Evolutionary conservation across 2,888 invertebrate genomes (phyloP), one percentile per base, ranked within the genome.

Genomic region (Epiblema foenella): DNA sequence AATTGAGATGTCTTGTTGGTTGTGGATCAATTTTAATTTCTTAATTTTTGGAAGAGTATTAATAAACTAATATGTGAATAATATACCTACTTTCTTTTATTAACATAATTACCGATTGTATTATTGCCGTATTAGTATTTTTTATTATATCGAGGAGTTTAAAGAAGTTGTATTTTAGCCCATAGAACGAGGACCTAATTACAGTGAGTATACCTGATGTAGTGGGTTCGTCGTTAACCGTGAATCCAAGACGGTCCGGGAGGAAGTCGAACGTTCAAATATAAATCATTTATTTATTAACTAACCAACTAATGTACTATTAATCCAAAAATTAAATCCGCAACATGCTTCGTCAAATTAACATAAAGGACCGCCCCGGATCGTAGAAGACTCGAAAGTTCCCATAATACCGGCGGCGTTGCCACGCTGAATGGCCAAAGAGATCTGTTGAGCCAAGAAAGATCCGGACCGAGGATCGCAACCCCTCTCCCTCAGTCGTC

Each of bases 1-100:
- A 82, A 85, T 85, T 83, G 80, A 84, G 76, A 81, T 81, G 75
- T 84, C 78, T 74, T 39, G 65, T 75, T 29, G 49, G 42, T 49
- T 39, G 68, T 75, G 39, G 49, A 17, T 60, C 46, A 74, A 62
- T 68, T 74, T 68, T 83, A 82, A 83, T 84, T 82, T 77, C 83
- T 85, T 83, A 80, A 82, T 85, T 82, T 76, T 59, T 52, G 20
- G 59, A 49, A 58, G 17, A 11, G 18, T 20, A 68, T 46, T 58
- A 64, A 58, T 42, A 49, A 65, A 39, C 57, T 64, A 10, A 57
- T 46, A 51, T 20, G 52, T 42, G 52, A 54, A 54, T 51, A 65
- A 60, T 63, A 54, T 46, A 33, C 51, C 18, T 20, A 51, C 51
- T 63, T 24, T 24, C 24, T 24, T 24, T 37, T 24, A 60, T 20